Percentiles rank a stretch among this genome's conserved stretches.
Conservation (phyloP, 1,140 invertebrate species). For the Drosophila burlai region DNA sequence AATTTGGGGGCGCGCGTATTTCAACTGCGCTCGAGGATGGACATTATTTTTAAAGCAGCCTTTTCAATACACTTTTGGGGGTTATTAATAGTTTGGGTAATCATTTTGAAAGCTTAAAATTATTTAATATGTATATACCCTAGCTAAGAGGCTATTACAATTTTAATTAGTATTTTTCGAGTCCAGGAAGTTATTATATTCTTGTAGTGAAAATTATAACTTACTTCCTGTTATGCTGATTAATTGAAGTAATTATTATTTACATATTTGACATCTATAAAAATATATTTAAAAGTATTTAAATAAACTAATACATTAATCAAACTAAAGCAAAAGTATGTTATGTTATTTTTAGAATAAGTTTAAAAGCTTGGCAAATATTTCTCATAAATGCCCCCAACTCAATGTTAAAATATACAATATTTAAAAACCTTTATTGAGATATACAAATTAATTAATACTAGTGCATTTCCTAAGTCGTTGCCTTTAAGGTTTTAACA, state of each 20-base stretch:
- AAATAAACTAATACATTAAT: too few species aligned
- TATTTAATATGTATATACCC: background rate
- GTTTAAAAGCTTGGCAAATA: too few species aligned
- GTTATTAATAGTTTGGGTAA: background rate
- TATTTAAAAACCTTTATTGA: background rate
- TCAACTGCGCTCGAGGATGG: conserved; percentile 45
- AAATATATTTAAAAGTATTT: too few species aligned
- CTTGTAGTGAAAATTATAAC: background rate
- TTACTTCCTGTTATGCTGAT: background rate
- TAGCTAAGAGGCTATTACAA: background rate
- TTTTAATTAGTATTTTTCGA: background rate
- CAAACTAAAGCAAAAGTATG: too few species aligned
- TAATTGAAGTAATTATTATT: too few species aligned
- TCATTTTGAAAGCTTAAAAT: too few species aligned
- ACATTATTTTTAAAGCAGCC: conserved; percentile 27
- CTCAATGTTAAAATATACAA: background rate
- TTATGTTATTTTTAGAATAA: too few species aligned
- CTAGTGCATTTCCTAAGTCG: background rate
- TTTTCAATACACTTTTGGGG: conserved; percentile 13
- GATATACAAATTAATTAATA: too few species aligned
- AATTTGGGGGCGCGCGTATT: conserved; percentile 42
- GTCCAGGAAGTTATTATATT: background rate
- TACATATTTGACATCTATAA: too few species aligned
- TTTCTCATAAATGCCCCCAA: too few species aligned
- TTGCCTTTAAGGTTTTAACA: conserved; percentile 53